Evolutionary conservation across 2,888 invertebrate genomes (phyloP).

Genomic region (Melanchra persicariae): DNA sequence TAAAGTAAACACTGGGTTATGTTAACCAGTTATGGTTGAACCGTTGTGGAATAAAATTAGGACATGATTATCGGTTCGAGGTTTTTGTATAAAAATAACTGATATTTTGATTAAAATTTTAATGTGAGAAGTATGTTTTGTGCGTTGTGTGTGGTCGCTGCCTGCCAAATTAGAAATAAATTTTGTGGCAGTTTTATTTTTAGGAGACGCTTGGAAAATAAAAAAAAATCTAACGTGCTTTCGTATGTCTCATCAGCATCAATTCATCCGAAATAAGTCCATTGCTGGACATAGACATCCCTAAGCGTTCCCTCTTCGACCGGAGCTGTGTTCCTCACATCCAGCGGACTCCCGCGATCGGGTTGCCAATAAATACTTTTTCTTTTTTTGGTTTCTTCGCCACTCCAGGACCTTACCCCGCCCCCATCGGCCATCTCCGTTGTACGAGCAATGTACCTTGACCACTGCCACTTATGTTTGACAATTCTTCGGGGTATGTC

Average conservation of each 20-base stretch:
- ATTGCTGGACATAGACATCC: too few species aligned
- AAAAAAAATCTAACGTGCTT: not conserved
- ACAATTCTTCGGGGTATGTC: too few species aligned
- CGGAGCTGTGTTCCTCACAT: too few species aligned
- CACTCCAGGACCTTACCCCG: too few species aligned
- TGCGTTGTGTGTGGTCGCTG: conserved; percentile 24
- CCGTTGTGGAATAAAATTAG: conserved; percentile 28
- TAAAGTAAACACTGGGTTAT: conserved; percentile 68
- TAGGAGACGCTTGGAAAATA: not conserved
- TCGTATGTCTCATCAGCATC: not conserved
- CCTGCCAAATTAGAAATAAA: not conserved
- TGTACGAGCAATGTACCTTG: too few species aligned
- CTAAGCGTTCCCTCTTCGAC: too few species aligned
- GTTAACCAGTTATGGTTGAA: conserved; percentile 50
- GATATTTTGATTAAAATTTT: conserved; percentile 7
- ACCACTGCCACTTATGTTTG: too few species aligned
- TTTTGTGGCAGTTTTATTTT: not conserved
- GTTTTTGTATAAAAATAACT: conserved; percentile 26
- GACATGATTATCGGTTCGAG: conserved; percentile 2
- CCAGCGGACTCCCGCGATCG: too few species aligned
- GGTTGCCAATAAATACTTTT: too few species aligned
- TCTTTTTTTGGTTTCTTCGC: too few species aligned
- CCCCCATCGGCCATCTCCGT: too few species aligned
- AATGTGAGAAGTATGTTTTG: not conserved
- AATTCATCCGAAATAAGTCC: too few species aligned